A percentile compares a stretch with the other conserved stretches of the same genome.
phyloP scores from a whole-genome alignment of 2,113 vertebrate species.

The Origma solitaria region DNA sequence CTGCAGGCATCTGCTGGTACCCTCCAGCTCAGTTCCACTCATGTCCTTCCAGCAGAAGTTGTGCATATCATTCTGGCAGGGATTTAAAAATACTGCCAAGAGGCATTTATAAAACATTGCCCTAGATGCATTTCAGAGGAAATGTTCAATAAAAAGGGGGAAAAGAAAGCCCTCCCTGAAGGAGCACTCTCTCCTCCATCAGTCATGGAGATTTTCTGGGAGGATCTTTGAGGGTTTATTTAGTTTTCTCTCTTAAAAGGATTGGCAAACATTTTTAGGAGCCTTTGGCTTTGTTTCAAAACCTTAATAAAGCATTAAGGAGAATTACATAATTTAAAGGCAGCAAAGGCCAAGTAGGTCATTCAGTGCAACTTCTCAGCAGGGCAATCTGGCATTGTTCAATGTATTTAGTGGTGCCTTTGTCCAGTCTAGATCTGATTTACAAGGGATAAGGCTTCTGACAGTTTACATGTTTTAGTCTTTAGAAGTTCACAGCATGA shows the following conservation, averaged over 20 bases:
- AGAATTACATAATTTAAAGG: slow-evolving; percentile 23
- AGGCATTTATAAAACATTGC: not conserved
- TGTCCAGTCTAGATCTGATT: not conserved
- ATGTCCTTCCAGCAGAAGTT: not conserved
- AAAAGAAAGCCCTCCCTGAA: not conserved
- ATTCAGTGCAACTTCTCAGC: not conserved
- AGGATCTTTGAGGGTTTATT: not conserved
- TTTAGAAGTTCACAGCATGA: not conserved
- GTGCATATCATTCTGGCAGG: not conserved
- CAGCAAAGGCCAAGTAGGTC: not conserved
- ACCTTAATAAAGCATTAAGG: not conserved
- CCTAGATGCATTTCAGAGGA: not conserved
- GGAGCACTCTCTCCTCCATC: not conserved
- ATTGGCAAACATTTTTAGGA: not conserved
- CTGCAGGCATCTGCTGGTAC: not conserved
- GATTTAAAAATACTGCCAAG: not conserved
- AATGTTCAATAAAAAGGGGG: not conserved
- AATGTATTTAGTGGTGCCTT: not conserved
- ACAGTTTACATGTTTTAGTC: not conserved
- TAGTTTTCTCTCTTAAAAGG: not conserved
- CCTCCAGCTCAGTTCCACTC: not conserved
- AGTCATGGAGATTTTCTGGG: not conserved
- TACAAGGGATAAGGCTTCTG: not conserved
- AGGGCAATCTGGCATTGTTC: not conserved
- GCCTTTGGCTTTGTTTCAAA: not conserved